Evolutionary conservation across 2,113 vertebrate species (phyloP).

Genomic region (Hyla sarda): DNA sequence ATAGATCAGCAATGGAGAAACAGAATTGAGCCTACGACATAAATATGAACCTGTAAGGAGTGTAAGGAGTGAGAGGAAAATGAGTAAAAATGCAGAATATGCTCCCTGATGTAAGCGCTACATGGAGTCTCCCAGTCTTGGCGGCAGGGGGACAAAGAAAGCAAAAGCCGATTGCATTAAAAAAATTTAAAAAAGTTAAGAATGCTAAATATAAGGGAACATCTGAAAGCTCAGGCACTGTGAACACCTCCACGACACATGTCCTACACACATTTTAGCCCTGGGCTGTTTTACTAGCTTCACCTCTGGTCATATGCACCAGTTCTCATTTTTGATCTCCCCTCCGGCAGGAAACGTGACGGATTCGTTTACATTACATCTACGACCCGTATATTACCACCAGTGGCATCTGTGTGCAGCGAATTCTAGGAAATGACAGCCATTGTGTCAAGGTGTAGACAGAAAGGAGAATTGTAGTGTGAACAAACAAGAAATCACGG

Average conservation of each 20-base stretch:
- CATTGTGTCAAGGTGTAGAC: not conserved
- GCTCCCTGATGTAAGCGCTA: not conserved
- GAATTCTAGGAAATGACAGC: conserved; percentile 21
- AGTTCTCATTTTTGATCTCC: not conserved
- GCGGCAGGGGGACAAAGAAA: not conserved
- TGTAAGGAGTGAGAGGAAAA: too few relatives aligned
- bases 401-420: not conserved
- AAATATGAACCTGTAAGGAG: too few relatives aligned
- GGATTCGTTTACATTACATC: not conserved
- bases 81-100: not conserved
- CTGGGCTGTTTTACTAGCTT: not conserved
- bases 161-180: not conserved
- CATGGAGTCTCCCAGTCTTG: not conserved
- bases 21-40: too few relatives aligned
- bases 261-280: not conserved
- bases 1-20: too few relatives aligned
- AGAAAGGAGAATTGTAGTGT: not conserved
- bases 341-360: conserved; percentile 1
- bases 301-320: not conserved
- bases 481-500: not conserved
- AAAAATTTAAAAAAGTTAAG: not conserved
- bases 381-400: not conserved
- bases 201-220: not conserved
- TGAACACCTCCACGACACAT: not conserved
- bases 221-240: not conserved